Conservation (phyloP, 2,888 invertebrate genomes). For the Ochropacha duplaris region DNA sequence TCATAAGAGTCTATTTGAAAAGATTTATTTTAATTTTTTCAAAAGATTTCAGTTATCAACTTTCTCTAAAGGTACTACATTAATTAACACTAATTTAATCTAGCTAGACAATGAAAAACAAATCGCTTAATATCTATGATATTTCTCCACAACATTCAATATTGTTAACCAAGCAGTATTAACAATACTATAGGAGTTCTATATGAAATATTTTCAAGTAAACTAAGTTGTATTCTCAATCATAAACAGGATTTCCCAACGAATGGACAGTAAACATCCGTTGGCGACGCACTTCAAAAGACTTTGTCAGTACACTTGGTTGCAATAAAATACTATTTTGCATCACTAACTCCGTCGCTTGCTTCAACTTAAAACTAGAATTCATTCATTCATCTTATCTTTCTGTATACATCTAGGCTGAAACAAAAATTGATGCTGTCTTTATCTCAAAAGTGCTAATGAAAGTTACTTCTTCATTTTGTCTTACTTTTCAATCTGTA, state of each 20-base stretch:
- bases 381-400: neutral
- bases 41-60: too few relatives aligned
- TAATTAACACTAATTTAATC: too few relatives aligned
- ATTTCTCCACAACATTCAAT: neutral
- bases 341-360: neutral
- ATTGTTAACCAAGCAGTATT: neutral
- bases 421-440: neutral
- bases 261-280: constrained; percentile 45
- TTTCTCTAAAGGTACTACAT: too few relatives aligned
- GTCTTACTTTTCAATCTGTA: too few relatives aligned
- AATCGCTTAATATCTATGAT: neutral
- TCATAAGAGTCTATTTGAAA: neutral
- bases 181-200: neutral
- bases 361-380: neutral
- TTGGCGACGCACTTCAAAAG: constrained; percentile 29
- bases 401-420: neutral
- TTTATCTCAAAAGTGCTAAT: neutral
- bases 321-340: constrained; percentile 1
- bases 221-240: constrained; percentile 26
- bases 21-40: too few relatives aligned
- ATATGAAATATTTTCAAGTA: constrained; percentile 20
- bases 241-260: constrained; percentile 34
- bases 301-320: constrained; percentile 15
- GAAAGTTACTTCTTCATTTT: neutral
- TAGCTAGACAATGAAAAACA: neutral